Base-by-base conservation (phyloP, 2,888 invertebrate species). In the Cataglyphis livida region DNA sequence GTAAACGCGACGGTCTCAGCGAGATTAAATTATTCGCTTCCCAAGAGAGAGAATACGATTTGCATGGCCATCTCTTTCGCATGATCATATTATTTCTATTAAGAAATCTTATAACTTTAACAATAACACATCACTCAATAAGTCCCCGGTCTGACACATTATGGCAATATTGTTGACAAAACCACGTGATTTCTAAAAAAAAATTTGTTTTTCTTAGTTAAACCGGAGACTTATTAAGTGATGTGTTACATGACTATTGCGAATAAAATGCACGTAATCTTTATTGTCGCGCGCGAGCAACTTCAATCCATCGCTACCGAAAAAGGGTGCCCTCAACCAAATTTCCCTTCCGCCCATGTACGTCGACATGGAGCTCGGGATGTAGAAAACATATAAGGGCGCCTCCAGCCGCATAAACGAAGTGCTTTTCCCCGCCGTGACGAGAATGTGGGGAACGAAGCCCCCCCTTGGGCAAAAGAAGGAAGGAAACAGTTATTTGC, bases 371-470 rank as follows among this genome's bases (percentile, higher is more conserved):
- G 57, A 59, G 66, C 88, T 81, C 89, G 86, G 83, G 82, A 91
- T 89, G 87, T 83, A 84, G 87, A 89, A 90, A 90, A 90, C 87
- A 90, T 79, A 83, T 89, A 91, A 87, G 90, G 91, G 91, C 86
- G 89, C 90, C 90, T 89, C 86, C 85, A 88, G 85, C 76, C 86
- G 85, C 70, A 65, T 70, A 75, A 83, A 85, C 76, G 75, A 41
- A 78, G 41, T 57, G 74, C 79, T 64, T 82, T 81, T 71, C 85
- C 41, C 79, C 81, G 76, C 84, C 81, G 59, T 82, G 71, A 79
- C 75, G 85, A 82, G 75, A 81, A 81, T 75, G 65, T 84, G 68
- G 73, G 84, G 70, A 79, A 76, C 32, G n/a, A 32, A 28, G 25
- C 0, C 15, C 41, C 41, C 41, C 21, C 18, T 28, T 15, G n/a